These are phyloP conservation scores for Eumerus sabulonum DNA, from an alignment of 2,888 invertebrate species.

Conservation along the genomic window DNA sequence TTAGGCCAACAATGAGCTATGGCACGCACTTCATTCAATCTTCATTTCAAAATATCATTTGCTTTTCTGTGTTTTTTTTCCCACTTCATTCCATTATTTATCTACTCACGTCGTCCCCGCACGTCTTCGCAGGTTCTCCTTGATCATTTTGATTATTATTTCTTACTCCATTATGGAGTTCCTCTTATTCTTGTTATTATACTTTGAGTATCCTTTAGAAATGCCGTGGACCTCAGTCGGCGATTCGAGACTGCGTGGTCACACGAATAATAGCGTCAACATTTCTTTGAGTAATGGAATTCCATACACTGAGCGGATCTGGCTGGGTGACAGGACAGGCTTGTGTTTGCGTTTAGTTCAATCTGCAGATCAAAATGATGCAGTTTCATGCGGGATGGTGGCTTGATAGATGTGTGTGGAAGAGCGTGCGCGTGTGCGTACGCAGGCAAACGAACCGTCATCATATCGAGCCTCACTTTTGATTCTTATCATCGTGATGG, in stretches of 20 bases:
- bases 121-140: neutral
- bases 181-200: constrained; percentile 25
- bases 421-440: constrained; percentile 36
- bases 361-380: constrained; percentile 46
- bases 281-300: neutral
- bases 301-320: constrained; percentile 9
- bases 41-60: constrained; percentile 25
- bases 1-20: constrained; percentile 40
- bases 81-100: constrained; percentile 27
- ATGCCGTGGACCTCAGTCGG: neutral
- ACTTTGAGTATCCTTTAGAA: constrained; percentile 15
- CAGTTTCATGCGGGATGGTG: constrained; percentile 35
- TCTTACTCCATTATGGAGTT: constrained; percentile 45
- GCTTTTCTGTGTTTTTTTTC: constrained; percentile 16
- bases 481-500: constrained; percentile 35
- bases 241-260: constrained; percentile 22
- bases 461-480: constrained; percentile 16
- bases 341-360: constrained; percentile 18
- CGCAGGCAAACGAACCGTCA: constrained; percentile 24
- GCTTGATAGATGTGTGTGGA: constrained; percentile 52
- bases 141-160: constrained; percentile 27
- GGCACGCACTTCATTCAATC: constrained; percentile 59
- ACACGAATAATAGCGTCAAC: constrained; percentile 16
- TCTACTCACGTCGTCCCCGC: neutral
- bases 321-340: neutral